Evolutionary conservation across 2,888 invertebrate genomes (phyloP), one percentile per base, ranked within the genome.

Genomic region (Pasiphila rectangulata): DNA sequence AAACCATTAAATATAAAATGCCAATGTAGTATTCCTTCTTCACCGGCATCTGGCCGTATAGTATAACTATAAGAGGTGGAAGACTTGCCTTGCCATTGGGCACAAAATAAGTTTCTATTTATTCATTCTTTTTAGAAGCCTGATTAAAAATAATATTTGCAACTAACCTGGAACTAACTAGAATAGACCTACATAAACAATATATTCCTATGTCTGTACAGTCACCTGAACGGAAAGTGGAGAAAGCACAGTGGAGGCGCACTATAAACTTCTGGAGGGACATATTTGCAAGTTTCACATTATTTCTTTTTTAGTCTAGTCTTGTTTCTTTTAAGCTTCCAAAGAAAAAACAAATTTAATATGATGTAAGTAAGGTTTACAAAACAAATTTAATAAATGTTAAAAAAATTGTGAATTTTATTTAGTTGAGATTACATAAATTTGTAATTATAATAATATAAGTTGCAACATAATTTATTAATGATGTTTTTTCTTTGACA

Each of bases 251-350:
- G 60, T 89, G 89, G 89, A 73, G 89, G 64, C 87, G 89, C 82
- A 89, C 89, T 49, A 85, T 89, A 76, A 89, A 89, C 87, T 89
- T 88, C 83, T 89, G 89, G 89, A 63, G 89, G 71, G 86, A 88
- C 64, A 86, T 87, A 75, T 89, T 89, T 67, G 89, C 89, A 89
- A 89, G 89, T 89, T 79, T 79, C 84, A 81, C 79, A 59, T 80
- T 49, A 24, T 42, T 21, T 19, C 32, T 30, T 29, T 49, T 36
- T 42, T 61, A 21, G 30, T 41, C 16, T 37, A 30, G 12, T 13
- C 9, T 27, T n/a, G 39, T 39, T 40, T 49, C 24, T 20, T 2
- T 20, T 10, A 13, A 16, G 15, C 6, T 49, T 57, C 75, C 77
- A 79, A 85, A 82, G 85, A 83, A 83, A 83, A 83, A 81, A 80